A percentile compares a stretch with the other conserved stretches of the same genome.
phyloP scores from a whole-genome alignment of 2,797 vertebrate genomes.

The Notamacropus eugenii region DNA sequence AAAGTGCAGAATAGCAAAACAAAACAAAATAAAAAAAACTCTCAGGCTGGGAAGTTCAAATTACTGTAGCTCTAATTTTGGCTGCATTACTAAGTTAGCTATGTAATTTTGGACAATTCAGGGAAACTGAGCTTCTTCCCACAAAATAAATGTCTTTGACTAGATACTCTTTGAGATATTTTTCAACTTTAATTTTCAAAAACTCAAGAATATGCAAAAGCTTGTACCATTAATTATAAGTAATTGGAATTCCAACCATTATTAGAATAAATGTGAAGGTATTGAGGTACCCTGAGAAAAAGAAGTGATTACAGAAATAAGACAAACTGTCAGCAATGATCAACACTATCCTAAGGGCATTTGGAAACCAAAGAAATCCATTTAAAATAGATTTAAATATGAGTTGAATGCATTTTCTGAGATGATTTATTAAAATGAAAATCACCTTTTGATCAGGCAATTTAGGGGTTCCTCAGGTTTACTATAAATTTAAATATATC shows the following conservation, averaged over 20 bases:
- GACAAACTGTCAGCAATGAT: background rate
- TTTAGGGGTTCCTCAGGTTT: background rate
- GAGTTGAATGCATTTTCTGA: background rate
- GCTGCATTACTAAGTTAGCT: background rate
- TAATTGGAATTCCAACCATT: background rate
- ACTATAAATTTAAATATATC: background rate
- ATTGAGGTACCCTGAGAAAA: background rate
- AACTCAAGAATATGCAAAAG: background rate
- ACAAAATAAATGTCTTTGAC: background rate
- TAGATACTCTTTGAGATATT: background rate
- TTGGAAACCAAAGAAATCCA: background rate
- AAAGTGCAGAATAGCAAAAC: background rate
- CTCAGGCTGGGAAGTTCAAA: background rate
- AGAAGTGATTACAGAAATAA: background rate
- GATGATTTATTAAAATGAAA: background rate
- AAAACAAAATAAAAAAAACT: background rate
- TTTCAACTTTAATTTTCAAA: background rate
- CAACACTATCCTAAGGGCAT: background rate
- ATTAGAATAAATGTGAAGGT: background rate
- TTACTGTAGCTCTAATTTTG: background rate
- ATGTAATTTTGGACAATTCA: background rate
- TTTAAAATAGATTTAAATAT: background rate
- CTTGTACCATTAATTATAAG: background rate
- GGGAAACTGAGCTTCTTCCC: background rate
- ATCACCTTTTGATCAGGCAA: background rate